Evolutionary conservation across 2,113 vertebrate genomes (phyloP), one percentile per base, ranked within the genome.

Genomic region (Callopanchax toddi): DNA sequence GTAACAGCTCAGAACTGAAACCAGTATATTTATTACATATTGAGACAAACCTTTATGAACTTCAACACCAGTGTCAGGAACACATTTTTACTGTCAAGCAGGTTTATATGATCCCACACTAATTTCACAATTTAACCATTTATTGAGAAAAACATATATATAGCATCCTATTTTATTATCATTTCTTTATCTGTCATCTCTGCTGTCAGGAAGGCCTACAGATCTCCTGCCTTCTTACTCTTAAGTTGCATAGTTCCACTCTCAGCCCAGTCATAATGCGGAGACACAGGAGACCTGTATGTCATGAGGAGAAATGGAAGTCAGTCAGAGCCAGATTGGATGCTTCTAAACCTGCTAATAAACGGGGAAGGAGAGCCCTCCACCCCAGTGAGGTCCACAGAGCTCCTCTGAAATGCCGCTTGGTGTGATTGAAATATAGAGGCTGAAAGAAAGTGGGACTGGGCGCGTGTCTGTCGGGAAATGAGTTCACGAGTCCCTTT

Each of bases 301-400:
- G 11, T 16, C 36, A 36, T 60, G 72, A 77, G 75, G 61, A 82
- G 56, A 60, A 71, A 52, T 39, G 45, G n/a, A 60, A 69, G 71
- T 76, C 50, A 55, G 51, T 66, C 62, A 56, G 52, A 26, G 6
- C 26, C 26, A 26, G 37, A 72, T 52, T 18, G 1, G 40, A 72
- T 55, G 64, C 49, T n/a, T 83, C 59, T 74, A 67, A 79, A 71
- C 40, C 46, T 23, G 12, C 56, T 55, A 67, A 77, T 82, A 60
- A 78, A 81, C 79, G 11, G 29, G 18, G 53, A 36, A 50, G 65
- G 55, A 51, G 63, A 63, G 64, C 20, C 16, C 37, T 60, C 54
- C 1, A 40, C 57, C 37, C 25, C 17, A 42, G 40, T 42, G 21
- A 46, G 48, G 59, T 25, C 43, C 39, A 23, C 39, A 18, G 40